A percentile compares a stretch with the other conserved stretches of the same genome.
Evolutionary conservation across 2,797 vertebrate species (phyloP).

Genomic region (Myotis myotis): DNA sequence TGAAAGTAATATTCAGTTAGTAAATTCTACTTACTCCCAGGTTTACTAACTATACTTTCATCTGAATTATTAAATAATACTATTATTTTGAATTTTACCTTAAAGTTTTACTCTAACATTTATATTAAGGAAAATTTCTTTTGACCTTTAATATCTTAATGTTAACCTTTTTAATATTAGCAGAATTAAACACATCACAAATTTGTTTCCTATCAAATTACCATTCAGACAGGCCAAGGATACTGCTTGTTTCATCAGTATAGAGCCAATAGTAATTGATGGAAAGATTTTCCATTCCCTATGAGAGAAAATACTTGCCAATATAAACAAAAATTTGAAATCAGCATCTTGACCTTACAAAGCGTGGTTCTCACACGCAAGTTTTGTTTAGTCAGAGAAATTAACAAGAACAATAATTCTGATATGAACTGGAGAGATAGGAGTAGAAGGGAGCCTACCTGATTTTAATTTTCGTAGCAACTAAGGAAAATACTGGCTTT

Average conservation of each 20-base stretch:
- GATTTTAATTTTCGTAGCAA: slow-evolving; percentile 54
- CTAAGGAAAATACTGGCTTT: slow-evolving; percentile 24
- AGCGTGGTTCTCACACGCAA: slow-evolving; percentile 41
- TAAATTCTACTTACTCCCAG: background rate
- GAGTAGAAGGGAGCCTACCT: background rate
- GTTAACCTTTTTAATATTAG: slow-evolving; percentile 70
- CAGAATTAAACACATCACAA: slow-evolving; percentile 72
- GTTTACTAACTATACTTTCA: background rate
- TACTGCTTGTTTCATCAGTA: slow-evolving; percentile 58
- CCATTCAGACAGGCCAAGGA: slow-evolving; percentile 50
- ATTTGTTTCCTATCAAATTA: slow-evolving; percentile 66
- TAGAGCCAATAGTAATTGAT: slow-evolving; percentile 55
- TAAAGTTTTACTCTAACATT: slow-evolving; percentile 45
- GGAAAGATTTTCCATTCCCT: slow-evolving; percentile 73
- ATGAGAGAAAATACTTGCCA: slow-evolving; percentile 72
- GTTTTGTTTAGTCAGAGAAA: slow-evolving; percentile 60
- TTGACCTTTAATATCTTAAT: slow-evolving; percentile 26
- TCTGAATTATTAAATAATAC: slow-evolving; percentile 18
- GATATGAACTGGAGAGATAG: background rate
- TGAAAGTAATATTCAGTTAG: background rate
- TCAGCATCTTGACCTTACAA: slow-evolving; percentile 56
- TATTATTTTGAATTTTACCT: slow-evolving; percentile 33
- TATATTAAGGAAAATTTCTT: slow-evolving; percentile 47
- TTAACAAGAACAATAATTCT: slow-evolving; percentile 10
- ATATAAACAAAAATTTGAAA: slow-evolving; percentile 67